Evolutionary conservation across 2,113 vertebrate species (phyloP).

Genomic region (Platycercus adscitus): DNA sequence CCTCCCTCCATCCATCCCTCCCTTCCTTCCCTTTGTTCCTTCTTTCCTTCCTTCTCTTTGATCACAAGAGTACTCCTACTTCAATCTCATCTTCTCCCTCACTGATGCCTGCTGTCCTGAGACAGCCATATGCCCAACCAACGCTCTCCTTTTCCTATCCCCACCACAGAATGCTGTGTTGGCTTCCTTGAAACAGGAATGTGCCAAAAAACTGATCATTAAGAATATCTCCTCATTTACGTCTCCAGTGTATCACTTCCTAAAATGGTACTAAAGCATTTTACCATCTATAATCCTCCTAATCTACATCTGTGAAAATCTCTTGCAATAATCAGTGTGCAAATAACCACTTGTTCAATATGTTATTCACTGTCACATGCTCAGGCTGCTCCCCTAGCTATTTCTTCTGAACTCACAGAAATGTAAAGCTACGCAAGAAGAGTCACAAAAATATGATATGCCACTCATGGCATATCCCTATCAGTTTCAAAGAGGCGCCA

Average conservation of each 20-base stretch:
- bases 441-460: background rate
- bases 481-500: background rate
- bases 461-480: background rate
- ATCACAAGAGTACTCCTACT: background rate
- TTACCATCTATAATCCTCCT: background rate
- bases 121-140: background rate
- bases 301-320: background rate
- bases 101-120: background rate
- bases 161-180: background rate
- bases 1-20: background rate
- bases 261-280: background rate
- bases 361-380: background rate
- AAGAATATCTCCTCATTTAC: background rate
- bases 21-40: background rate
- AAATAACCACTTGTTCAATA: background rate
- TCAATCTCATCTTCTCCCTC: background rate
- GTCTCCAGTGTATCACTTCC: background rate
- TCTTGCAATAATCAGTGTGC: background rate
- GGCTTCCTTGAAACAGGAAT: background rate
- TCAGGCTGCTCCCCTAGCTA: background rate
- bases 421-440: background rate
- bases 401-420: background rate
- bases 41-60: background rate
- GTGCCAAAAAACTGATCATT: background rate
- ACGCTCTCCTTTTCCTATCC: background rate